These are phyloP conservation scores for Andrena trimmerana DNA, from an alignment of 2,888 invertebrate species.

Conservation along the genomic window DNA sequence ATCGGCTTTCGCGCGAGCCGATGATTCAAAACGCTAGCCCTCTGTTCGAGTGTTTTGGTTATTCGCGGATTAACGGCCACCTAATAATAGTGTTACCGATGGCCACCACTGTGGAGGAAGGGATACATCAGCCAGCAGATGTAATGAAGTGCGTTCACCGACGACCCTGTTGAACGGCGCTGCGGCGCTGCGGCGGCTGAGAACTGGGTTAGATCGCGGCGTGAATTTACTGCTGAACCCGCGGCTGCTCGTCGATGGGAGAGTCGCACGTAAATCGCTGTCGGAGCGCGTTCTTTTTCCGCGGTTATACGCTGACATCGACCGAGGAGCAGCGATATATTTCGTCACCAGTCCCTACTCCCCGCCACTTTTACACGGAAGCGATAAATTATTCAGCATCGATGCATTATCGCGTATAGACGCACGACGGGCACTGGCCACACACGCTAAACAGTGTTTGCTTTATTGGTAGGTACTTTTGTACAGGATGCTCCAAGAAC, in stretches of 20 bases:
- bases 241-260: slow-evolving; percentile 35
- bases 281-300: neutral
- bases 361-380: slow-evolving; percentile 16
- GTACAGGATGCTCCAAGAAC: neutral
- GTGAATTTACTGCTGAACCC: slow-evolving; percentile 53
- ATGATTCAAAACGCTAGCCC: slow-evolving; percentile 3
- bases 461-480: neutral
- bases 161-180: slow-evolving; percentile 61
- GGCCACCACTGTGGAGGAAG: slow-evolving; percentile 29
- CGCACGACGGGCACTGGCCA: neutral
- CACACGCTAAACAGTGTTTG: neutral
- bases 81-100: slow-evolving; percentile 66
- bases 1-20: neutral
- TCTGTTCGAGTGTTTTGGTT: slow-evolving; percentile 27
- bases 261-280: slow-evolving; percentile 44
- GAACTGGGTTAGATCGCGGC: slow-evolving; percentile 66
- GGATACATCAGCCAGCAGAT: slow-evolving; percentile 42
- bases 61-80: slow-evolving; percentile 35
- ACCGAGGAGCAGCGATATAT: neutral
- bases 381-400: slow-evolving; percentile 33
- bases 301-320: neutral
- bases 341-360: neutral
- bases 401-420: slow-evolving; percentile 12
- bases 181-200: slow-evolving; percentile 55
- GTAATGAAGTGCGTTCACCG: slow-evolving; percentile 68